Percentiles rank a stretch among this genome's conserved stretches.
Evolutionary conservation across 1,140 invertebrate species (phyloP).

Genomic region (Amphibalanus amphitrite): DNA sequence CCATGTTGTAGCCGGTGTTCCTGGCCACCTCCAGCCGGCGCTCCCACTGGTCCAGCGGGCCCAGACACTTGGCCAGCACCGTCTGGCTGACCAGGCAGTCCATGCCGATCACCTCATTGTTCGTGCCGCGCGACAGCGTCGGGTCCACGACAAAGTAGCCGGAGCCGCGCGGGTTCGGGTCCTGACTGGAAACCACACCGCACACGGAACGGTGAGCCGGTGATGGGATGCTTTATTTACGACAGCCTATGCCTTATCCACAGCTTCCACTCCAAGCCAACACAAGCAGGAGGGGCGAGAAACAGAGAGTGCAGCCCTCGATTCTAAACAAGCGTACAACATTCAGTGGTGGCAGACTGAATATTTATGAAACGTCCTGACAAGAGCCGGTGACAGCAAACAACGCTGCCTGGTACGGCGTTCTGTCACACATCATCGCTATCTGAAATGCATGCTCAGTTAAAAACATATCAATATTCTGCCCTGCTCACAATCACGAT

Average conservation of each 20-base stretch:
- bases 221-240: no score
- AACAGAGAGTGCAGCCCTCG: background rate
- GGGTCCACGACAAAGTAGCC: constrained; percentile 87
- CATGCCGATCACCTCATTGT: constrained; percentile 45
- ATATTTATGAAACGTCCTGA: no score
- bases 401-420: no score
- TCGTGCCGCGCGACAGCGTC: constrained; percentile 36
- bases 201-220: constrained; percentile 67
- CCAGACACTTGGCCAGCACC: constrained; percentile 79
- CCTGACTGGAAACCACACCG: constrained; percentile 74
- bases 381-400: no score
- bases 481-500: background rate
- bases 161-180: constrained; percentile 56
- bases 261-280: constrained; percentile 25
- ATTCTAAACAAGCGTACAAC: no score
- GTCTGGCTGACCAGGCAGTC: constrained; percentile 86
- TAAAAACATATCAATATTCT: no score
- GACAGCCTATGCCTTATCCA: no score
- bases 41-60: constrained; percentile 74
- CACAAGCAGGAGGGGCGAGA: constrained; percentile 2
- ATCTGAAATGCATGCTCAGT: no score
- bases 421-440: background rate
- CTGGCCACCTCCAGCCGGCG: constrained; percentile 63
- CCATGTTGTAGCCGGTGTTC: constrained; percentile 85
- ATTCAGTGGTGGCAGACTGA: no score